Evolutionary conservation across 2,797 vertebrate species (phyloP).

Genomic region (Hypotaenidia okinawae): DNA sequence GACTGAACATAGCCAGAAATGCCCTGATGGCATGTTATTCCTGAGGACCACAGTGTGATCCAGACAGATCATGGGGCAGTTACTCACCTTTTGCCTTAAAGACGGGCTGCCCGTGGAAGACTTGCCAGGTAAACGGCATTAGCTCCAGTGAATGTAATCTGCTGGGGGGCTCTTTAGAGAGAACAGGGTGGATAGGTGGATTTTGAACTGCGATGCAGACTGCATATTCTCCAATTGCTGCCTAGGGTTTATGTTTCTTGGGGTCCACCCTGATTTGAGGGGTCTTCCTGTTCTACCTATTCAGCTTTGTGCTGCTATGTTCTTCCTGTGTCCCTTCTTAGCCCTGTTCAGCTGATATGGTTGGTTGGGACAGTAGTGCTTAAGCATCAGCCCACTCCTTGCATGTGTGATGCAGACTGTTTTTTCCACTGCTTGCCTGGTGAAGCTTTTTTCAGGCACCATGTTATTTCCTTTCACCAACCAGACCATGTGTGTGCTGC

Average conservation of each 20-base stretch:
- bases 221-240: neutral
- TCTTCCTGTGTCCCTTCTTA: neutral
- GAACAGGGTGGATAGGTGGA: neutral
- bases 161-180: neutral
- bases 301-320: neutral
- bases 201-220: neutral
- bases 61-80: neutral
- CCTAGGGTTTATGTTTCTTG: neutral
- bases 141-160: neutral
- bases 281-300: neutral
- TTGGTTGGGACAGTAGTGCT: neutral
- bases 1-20: neutral
- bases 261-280: neutral
- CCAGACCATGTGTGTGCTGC: accelerated
- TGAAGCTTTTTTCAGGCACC: neutral
- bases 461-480: neutral
- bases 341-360: neutral
- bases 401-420: accelerated
- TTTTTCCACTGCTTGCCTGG: neutral
- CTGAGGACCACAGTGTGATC: neutral
- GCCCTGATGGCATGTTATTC: neutral
- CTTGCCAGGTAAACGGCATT: neutral
- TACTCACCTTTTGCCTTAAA: neutral
- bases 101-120: accelerated
- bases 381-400: neutral